A percentile compares a stretch with the other conserved stretches of the same genome.
Conservation (phyloP, 2,888 invertebrate genomes). For the Plebejus anna region DNA sequence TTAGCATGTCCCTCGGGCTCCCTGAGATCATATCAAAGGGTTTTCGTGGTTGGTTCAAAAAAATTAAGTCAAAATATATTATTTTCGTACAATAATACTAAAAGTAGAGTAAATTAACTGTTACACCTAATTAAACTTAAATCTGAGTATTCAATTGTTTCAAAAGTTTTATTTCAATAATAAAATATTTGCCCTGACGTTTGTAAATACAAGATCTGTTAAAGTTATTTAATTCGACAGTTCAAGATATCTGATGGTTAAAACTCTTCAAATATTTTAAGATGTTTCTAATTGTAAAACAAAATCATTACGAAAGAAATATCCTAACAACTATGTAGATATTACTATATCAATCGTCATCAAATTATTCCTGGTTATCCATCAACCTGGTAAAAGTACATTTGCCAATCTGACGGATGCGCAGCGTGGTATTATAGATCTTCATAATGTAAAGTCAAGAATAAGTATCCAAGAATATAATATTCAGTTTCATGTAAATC, state of each 20-base stretch:
- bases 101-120: too few relatives aligned
- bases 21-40: too few relatives aligned
- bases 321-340: not conserved
- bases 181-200: not conserved
- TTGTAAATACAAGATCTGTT: not conserved
- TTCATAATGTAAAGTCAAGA: not conserved
- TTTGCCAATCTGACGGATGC: not conserved
- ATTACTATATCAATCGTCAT: not conserved
- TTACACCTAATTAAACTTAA: too few relatives aligned
- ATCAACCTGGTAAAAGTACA: not conserved
- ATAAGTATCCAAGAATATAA: not conserved
- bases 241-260: not conserved
- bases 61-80: not conserved
- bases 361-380: not conserved
- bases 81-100: not conserved
- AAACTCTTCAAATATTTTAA: too few relatives aligned
- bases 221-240: too few relatives aligned
- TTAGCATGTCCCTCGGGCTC: too few relatives aligned
- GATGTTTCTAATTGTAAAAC: not conserved
- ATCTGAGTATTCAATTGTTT: too few relatives aligned
- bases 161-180: not conserved
- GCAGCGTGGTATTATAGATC: not conserved
- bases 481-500: not conserved
- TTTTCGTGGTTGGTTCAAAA: not conserved
- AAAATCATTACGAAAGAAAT: not conserved